Evolutionary conservation across 2,888 invertebrate species (phyloP), one percentile per base, ranked within the genome.

Genomic region (Dyspetes luteomarginatus): DNA sequence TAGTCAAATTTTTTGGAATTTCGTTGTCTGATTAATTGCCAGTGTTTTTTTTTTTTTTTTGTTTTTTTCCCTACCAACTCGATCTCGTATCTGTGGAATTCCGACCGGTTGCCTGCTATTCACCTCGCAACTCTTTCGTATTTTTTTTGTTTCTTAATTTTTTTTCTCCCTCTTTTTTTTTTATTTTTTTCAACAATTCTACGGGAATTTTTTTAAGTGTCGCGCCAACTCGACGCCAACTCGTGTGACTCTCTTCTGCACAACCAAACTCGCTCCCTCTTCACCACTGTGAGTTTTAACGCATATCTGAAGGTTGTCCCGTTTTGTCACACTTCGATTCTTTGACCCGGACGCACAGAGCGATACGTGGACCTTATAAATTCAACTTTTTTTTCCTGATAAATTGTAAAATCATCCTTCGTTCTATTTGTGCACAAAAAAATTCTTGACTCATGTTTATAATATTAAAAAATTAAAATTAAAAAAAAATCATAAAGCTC

Each of bases 271-370:
- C 36, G n/a, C n/a, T 36, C 12, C 3, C 2, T 36, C 9, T 36
- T 36, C 12, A 7, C 9, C 30, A 0, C 9, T 3, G 4, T 30
- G 7, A 12, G 7, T 24, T 22, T 22, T 12, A 7, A 7, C 15
- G 58, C 19, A 30, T 30, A 55, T 56, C 19, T 15, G 24, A 36
- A 71, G 48, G 24, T 50, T 60, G 22, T 50, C 60, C 50, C 48
- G 24, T 15, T 48, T 60, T 36, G 30, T 36, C 28, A 30, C 30
- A 45, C 24, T 26, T 2, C 24, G 17, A 50, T 30, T 36, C 62
- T 62, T 62, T 62, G 62, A 72, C 48, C 62, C 72, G 62, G 72
- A 62, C 62, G 41, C 62, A 36, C n/a, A n/a, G n/a, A n/a, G 60
- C 36, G 36, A 36, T 12, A 36, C 36, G 36, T 36, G 36, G 36